These are phyloP conservation scores for Poecilia picta DNA, from an alignment of 2,797 vertebrate species.

Conservation along the genomic window DNA sequence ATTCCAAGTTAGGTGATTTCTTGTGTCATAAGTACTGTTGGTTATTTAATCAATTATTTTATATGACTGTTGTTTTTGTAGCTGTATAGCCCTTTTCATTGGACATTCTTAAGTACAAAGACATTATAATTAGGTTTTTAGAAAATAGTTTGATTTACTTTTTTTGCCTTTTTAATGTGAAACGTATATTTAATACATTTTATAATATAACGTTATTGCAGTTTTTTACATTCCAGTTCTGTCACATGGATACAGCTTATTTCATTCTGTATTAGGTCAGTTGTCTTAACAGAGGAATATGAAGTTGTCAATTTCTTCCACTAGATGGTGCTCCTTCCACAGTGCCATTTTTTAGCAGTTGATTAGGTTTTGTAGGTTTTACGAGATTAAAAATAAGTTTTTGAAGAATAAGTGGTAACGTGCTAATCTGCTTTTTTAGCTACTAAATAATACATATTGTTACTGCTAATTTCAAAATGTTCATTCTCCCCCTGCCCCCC, in stretches of 20 bases:
- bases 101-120: background rate
- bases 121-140: background rate
- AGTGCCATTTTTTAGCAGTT: background rate
- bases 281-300: background rate
- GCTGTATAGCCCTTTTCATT: background rate
- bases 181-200: background rate
- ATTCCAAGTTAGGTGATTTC: background rate
- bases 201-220: background rate
- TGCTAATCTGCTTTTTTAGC: background rate
- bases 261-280: background rate
- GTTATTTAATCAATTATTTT: background rate
- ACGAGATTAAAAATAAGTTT: background rate
- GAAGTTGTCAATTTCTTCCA: slow-evolving; percentile 2
- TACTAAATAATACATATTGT: background rate
- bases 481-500: background rate
- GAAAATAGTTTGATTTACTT: background rate
- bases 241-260: background rate
- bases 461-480: background rate
- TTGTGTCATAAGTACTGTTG: background rate
- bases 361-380: background rate
- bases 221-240: background rate
- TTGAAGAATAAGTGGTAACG: background rate
- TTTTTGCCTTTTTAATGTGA: background rate
- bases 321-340: slow-evolving; percentile 16
- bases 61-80: background rate